Evolutionary conservation across 2,113 vertebrate genomes (phyloP).

Genomic region (Indicator maculatus): DNA sequence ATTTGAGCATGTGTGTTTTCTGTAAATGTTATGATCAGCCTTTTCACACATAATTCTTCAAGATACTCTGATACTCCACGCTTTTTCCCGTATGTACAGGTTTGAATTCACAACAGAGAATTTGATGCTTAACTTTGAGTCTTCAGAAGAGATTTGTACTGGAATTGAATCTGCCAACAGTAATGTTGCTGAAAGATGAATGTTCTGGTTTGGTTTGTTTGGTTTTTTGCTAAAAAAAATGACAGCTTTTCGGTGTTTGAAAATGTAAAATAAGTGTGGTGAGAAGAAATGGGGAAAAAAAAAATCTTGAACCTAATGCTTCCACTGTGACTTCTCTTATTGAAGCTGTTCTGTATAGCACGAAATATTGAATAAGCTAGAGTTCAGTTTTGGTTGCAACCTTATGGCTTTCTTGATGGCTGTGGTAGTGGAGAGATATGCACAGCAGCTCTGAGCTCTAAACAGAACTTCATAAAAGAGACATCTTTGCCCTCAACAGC

Average conservation of each 20-base stretch:
- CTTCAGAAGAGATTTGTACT: constrained; percentile 49
- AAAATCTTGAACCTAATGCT: background rate
- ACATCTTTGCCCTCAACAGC: background rate
- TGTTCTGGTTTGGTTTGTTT: background rate
- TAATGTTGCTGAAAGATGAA: constrained; percentile 40
- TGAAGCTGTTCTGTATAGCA: background rate
- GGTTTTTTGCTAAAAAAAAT: constrained; percentile 15
- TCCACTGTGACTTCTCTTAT: background rate
- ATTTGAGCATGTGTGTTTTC: constrained; percentile 45
- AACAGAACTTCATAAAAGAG: background rate
- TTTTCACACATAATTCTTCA: constrained; percentile 67
- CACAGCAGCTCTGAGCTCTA: background rate
- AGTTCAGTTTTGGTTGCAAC: background rate
- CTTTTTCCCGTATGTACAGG: constrained; percentile 62
- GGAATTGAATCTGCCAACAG: constrained; percentile 57
- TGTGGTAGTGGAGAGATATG: background rate
- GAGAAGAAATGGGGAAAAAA: constrained; percentile 4
- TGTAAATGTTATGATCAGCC: constrained; percentile 68
- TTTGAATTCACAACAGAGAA: constrained; percentile 61
- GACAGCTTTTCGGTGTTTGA: constrained; percentile 43
- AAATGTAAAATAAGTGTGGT: constrained; percentile 32
- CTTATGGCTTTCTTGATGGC: background rate
- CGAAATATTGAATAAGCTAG: background rate
- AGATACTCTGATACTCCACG: constrained; percentile 49
- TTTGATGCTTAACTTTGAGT: constrained; percentile 49